phyloP scores from a whole-genome alignment of 2,113 vertebrate species.

The Falco punctatus region DNA sequence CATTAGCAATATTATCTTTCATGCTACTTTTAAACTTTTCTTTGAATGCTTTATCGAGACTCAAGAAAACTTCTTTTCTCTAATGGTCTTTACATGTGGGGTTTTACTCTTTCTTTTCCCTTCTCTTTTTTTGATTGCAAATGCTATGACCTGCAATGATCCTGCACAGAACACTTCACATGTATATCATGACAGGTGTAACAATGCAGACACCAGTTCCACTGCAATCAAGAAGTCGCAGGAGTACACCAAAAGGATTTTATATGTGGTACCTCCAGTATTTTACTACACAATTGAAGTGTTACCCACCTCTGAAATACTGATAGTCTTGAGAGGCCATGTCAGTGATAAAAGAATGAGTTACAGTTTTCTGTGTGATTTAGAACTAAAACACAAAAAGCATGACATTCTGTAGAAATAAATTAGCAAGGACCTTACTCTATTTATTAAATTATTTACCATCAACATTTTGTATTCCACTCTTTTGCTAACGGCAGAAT shows the following conservation, averaged over 20 bases:
- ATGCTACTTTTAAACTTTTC: neutral
- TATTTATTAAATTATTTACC: neutral
- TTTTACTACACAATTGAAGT: neutral
- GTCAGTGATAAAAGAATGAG: neutral
- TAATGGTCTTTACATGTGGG: neutral
- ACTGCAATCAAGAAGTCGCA: neutral
- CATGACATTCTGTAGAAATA: neutral
- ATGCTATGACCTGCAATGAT: neutral
- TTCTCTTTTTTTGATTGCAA: neutral
- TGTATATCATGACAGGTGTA: conserved; percentile 50
- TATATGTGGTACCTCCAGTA: neutral
- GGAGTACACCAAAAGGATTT: conserved; percentile 47
- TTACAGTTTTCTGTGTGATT: neutral
- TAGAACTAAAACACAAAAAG: neutral
- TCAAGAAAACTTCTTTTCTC: neutral
- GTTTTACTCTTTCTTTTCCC: neutral
- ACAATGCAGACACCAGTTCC: conserved; percentile 59
- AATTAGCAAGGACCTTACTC: neutral
- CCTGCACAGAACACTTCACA: conserved; percentile 19
- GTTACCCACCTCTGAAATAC: neutral
- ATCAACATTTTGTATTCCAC: neutral
- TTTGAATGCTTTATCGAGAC: neutral
- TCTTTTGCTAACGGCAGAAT: neutral
- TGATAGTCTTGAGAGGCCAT: neutral
- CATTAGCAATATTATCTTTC: neutral